Evolutionary conservation across 2,113 vertebrate species (phyloP), one percentile per base, ranked within the genome.

Genomic region (Silurus asotus): DNA sequence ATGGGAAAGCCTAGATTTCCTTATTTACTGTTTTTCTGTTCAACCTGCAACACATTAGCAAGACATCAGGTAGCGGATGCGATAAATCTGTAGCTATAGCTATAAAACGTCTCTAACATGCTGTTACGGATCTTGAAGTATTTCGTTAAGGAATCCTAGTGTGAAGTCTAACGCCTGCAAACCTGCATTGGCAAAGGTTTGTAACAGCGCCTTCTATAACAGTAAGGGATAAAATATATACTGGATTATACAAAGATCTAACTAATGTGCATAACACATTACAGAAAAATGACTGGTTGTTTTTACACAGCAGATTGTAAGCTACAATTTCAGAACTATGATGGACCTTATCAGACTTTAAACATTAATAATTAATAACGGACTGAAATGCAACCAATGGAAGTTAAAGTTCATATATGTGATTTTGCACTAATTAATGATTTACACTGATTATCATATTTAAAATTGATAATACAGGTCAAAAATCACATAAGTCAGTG

Each of bases 1-100:
- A 91, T 90, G 84, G 90, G 89, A 93, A 89, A 91, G 91, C 93
- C 77, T 87, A 87, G 49, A 80, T 86, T 87, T 83, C 48, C 74
- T 74, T 58, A 62, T 56, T 20, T 77, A 28, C 75, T 51, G 56
- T 51, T 67, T 37, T 69, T 85, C 62, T 55, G 70, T 58, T 81
- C 80, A 37, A 61, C 55, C 59, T 82, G 67, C 3, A 75, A 61
- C 7, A 28, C 51, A 28, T 56, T 28, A 17, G 53, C 53, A 58
- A 37, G 23, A 76, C 53, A 76, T 55, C 0, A 75, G 72, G 49
- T 15, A 56, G n/a, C 5, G 9, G 28, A 56, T 4, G 14, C 11
- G 59, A 37, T 45, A 37, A 37, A 37, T 17, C 25, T 37, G 37
- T 37, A 37, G 37, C 2, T 37, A 37, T 37, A 37, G 37, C 37